Percentiles rank a stretch among this genome's conserved stretches.
phyloP scores from a whole-genome alignment of 2,113 vertebrate species.

The Noctilio leporinus region DNA sequence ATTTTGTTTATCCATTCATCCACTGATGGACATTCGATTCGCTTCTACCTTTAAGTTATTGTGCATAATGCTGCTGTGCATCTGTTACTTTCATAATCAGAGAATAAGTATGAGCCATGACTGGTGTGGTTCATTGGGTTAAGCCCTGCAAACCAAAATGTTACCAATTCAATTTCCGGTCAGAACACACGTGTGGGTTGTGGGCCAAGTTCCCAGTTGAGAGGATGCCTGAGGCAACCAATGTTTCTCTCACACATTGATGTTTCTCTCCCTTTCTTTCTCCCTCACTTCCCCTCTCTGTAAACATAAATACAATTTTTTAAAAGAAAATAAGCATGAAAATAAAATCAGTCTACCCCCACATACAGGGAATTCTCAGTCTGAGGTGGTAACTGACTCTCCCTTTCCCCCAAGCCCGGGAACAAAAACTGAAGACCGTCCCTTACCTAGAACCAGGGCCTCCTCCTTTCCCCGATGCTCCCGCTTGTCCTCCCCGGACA shows the following conservation, averaged over 20 bases:
- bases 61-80: background rate
- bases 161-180: no score
- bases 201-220: no score
- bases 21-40: background rate
- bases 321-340: background rate
- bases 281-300: no score
- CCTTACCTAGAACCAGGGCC: slow-evolving; percentile 90
- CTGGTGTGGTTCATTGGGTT: no score
- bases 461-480: slow-evolving; percentile 90
- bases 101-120: background rate
- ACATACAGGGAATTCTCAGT: background rate
- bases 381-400: background rate
- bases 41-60: background rate
- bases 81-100: background rate
- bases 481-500: slow-evolving; percentile 87
- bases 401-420: background rate
- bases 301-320: no score
- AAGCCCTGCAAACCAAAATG: no score
- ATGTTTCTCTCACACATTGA: no score
- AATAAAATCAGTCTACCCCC: background rate
- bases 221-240: no score
- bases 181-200: no score
- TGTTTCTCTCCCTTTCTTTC: no score
- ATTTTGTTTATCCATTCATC: background rate
- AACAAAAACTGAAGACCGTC: background rate